Percentiles rank a stretch among this genome's conserved stretches.
Conservation (phyloP, 2,113 vertebrate species). For the Calidris pugnax region DNA sequence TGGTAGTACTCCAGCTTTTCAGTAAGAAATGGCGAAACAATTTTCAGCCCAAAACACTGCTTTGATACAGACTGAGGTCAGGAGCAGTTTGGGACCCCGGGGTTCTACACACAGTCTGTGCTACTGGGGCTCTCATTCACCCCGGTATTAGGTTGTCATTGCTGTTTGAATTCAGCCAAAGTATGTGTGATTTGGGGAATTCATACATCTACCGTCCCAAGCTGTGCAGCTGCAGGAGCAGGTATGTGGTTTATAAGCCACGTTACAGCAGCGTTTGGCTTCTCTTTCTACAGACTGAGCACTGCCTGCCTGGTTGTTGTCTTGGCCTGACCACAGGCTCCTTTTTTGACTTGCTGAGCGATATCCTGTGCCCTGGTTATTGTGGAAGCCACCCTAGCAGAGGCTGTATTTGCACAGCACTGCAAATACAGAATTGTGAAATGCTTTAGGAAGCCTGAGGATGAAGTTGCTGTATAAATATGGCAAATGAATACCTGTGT, state of each 20-base stretch:
- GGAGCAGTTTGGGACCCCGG: background rate
- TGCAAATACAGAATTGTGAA: background rate
- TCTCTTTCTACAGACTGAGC: background rate
- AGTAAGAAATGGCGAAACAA: background rate
- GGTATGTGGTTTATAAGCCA: background rate
- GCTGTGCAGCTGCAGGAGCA: background rate
- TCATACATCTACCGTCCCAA: background rate
- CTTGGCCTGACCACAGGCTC: background rate
- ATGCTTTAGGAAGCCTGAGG: background rate
- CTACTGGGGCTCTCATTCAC: background rate
- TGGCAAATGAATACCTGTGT: conserved; percentile 14
- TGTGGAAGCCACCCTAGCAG: background rate
- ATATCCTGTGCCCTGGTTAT: background rate
- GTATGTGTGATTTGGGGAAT: background rate
- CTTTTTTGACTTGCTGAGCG: background rate
- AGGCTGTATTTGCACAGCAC: background rate
- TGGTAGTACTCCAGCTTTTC: background rate
- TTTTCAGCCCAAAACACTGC: background rate
- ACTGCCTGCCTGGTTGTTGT: background rate
- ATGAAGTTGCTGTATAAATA: conserved; percentile 5
- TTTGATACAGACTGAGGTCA: no score
- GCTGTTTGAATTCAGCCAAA: background rate
- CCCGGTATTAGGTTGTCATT: background rate
- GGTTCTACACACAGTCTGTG: background rate
- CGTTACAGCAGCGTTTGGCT: background rate